A percentile compares a stretch with the other conserved stretches of the same genome.
phyloP scores from a whole-genome alignment of 92 coral and sea anemone genomes.

The Palythoa heliodiscus region DNA sequence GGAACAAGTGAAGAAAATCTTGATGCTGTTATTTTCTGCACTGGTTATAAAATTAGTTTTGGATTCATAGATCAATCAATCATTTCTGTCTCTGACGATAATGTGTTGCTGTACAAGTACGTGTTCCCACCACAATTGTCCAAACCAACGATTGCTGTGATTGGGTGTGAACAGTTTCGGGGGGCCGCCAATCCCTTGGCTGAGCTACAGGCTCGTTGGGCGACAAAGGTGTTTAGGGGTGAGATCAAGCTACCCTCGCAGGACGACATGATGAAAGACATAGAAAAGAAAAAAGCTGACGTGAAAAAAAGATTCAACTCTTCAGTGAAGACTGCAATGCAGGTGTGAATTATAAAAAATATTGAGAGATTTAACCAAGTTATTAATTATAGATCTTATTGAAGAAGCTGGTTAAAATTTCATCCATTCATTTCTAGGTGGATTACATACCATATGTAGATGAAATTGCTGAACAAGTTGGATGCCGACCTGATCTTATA shows the following conservation, averaged over 20 bases:
- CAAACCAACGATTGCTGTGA: conserved; percentile 41
- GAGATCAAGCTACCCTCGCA: conserved; percentile 36
- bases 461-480: conserved; percentile 69
- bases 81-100: conserved; percentile 61
- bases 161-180: conserved; percentile 23
- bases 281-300: conserved; percentile 32
- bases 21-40: conserved; percentile 74
- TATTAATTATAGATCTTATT: too few relatives aligned
- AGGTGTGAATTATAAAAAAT: conserved; percentile 31
- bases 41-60: conserved; percentile 72
- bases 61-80: conserved; percentile 56
- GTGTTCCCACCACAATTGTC: conserved; percentile 45
- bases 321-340: conserved; percentile 46
- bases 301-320: conserved; percentile 26
- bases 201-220: conserved; percentile 57
- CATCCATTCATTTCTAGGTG: conserved; percentile 39
- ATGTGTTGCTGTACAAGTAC: conserved; percentile 60
- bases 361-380: too few relatives aligned
- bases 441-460: conserved; percentile 57
- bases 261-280: conserved; percentile 41
- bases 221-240: conserved; percentile 44
- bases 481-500: conserved; percentile 84
- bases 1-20: conserved; percentile 58
- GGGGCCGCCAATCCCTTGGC: conserved; percentile 32
- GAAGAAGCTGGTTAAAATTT: too few relatives aligned